Conservation (phyloP, 2,113 vertebrate genomes). For the Larimichthys polyactis region DNA sequence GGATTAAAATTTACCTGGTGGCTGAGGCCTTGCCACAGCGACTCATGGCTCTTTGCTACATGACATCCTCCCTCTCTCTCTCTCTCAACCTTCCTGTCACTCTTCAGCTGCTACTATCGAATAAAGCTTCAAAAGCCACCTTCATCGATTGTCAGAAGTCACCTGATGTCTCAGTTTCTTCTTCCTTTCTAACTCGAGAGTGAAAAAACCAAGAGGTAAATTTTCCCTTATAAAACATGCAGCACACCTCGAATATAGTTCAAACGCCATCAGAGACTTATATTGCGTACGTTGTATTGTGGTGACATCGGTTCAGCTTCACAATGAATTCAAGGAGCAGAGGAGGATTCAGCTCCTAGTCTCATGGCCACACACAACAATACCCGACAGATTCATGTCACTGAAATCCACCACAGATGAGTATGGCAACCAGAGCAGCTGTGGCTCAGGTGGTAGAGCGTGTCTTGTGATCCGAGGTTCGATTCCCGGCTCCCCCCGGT, state of each 20-base stretch:
- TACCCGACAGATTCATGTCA: conserved; percentile 35
- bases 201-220: not conserved
- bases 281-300: not conserved
- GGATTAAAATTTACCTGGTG: too few relatives aligned
- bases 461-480: too few relatives aligned
- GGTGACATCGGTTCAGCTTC: not conserved
- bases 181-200: too few relatives aligned
- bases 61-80: too few relatives aligned
- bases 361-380: conserved; percentile 5
- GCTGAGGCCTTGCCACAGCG: too few relatives aligned
- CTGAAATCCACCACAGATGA: not conserved
- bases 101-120: too few relatives aligned
- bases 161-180: not conserved
- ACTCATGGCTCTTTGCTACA: too few relatives aligned
- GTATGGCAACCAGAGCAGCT: too few relatives aligned
- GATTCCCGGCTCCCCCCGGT: too few relatives aligned
- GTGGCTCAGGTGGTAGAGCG: too few relatives aligned
- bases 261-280: not conserved
- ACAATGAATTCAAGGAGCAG: conserved; percentile 14
- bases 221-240: conserved; percentile 1
- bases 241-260: not conserved
- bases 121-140: too few relatives aligned
- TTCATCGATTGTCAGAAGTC: not conserved
- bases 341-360: conserved; percentile 21
- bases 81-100: too few relatives aligned